Conservation (phyloP, 2,797 vertebrate genomes). For the Astyanax mexicanus region DNA sequence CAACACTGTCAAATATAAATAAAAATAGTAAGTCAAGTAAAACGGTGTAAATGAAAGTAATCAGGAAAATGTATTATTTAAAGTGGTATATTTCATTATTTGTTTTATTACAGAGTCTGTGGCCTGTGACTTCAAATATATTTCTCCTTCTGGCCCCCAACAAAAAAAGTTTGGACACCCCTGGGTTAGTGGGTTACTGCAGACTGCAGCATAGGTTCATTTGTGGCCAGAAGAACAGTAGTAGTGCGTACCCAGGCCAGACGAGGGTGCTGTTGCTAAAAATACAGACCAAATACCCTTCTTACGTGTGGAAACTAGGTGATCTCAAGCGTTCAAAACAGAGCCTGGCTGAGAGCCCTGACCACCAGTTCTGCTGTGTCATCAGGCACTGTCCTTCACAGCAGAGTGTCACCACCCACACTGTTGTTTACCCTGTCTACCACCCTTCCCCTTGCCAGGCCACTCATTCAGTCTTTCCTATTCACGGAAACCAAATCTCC, state of each 20-base stretch:
- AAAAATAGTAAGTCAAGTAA: no score
- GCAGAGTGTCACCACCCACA: slow-evolving; percentile 5
- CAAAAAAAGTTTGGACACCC: no score
- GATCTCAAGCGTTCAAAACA: slow-evolving; percentile 18
- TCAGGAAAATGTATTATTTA: no score
- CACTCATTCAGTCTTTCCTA: slow-evolving; percentile 12
- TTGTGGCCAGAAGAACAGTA: neutral
- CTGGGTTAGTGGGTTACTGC: neutral
- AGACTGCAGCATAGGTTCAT: neutral
- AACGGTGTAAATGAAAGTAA: no score
- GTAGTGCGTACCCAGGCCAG: neutral
- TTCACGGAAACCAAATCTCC: slow-evolving; percentile 13
- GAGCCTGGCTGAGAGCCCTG: neutral
- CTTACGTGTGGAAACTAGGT: neutral
- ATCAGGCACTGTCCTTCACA: slow-evolving; percentile 17
- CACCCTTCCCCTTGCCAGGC: slow-evolving; percentile 18
- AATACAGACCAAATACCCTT: neutral
- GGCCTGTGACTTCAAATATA: no score
- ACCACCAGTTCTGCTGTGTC: slow-evolving; percentile 7
- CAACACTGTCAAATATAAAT: no score
- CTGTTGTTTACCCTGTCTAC: neutral
- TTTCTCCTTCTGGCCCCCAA: no score
- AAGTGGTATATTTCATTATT: no score
- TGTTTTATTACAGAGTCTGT: no score
- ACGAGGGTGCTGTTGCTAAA: neutral